Evolutionary conservation across 2,113 vertebrate species (phyloP), one percentile per base, ranked within the genome.

Genomic region (Paradoxurus hermaphroditus): DNA sequence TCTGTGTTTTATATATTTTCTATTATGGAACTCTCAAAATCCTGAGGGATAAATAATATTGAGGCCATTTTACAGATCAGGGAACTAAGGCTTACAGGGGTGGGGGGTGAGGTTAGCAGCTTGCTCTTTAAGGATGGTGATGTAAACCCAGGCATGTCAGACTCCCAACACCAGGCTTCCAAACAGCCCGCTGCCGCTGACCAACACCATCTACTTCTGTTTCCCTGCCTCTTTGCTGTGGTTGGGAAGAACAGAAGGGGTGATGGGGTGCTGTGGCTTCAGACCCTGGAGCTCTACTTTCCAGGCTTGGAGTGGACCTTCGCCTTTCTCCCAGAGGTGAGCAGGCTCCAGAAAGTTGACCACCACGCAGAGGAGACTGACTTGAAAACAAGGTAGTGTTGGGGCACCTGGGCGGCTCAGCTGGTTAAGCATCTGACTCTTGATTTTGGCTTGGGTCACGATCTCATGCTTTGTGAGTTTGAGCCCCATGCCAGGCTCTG

Each of bases 151-250:
- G n/a, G 8, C 8, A 5, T 5, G 41, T 19, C 73, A 39, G 21
- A 31, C 41, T 82, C 59, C 31, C 29, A 16, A 62, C 27, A 8
- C 3, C 11, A 19, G 13, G 39, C 53, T 63, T 59, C 65, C 46
- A 41, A 49, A 23, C 0, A 0, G n/a, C 44, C 39, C 23, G 7
- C 25, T 51, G 11, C 87, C 31, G 29, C 46, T 3, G 2, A 19
- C 63, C 39, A 31, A 8, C 5, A 36, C 23, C 2, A 1, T 27
- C 70, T 25, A 6, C 25, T 56, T 73, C 19, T 11, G 36, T 25
- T 56, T n/a, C 27, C n/a, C 1, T 0, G 0, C 10, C 44, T 44
- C 72, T 11, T 3, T n/a, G 53, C 63, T n/a, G 29, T 1, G 0
- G 39, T 36, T 16, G 7, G 6, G 8, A 39, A 25, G 7, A 11